Conservation (phyloP, 2,797 vertebrate genomes). For the Cryptoblepharus egeriae region DNA sequence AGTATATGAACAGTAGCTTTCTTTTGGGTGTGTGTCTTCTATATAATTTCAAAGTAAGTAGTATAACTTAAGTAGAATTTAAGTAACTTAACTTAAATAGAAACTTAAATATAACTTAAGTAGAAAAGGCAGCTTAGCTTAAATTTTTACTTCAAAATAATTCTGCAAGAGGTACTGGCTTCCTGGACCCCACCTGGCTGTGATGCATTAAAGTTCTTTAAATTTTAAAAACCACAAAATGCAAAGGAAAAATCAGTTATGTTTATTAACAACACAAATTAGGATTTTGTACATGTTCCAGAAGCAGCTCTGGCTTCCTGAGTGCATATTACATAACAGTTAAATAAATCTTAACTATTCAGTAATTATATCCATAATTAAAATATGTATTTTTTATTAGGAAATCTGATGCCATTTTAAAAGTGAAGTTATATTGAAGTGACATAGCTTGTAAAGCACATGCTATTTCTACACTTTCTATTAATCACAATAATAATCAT, state of each 20-base stretch:
- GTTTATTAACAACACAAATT: background rate
- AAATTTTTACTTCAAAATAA: background rate
- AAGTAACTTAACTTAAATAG: slow-evolving; percentile 7
- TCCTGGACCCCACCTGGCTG: too few relatives aligned
- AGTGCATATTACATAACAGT: slow-evolving; percentile 6
- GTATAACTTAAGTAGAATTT: background rate
- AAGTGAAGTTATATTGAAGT: slow-evolving; percentile 39
- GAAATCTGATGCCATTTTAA: background rate
- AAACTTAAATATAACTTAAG: too few relatives aligned
- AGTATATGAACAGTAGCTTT: slow-evolving; percentile 15
- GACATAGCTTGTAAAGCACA: background rate
- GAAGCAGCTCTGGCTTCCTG: background rate
- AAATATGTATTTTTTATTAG: slow-evolving; percentile 46
- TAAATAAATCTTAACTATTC: slow-evolving; percentile 21
- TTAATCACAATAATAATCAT: background rate
- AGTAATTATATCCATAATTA: slow-evolving; percentile 45
- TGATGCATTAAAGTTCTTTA: too few relatives aligned
- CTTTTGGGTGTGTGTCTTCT: slow-evolving; percentile 24
- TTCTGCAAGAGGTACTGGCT: background rate
- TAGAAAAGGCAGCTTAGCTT: slow-evolving; percentile 6
- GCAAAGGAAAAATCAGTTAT: background rate
- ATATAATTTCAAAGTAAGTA: background rate
- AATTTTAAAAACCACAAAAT: too few relatives aligned
- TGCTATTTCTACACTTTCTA: slow-evolving; percentile 2
- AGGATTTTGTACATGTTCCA: background rate